Conservation (phyloP, 2,888 invertebrate genomes). For the Seira sanloemensis region DNA sequence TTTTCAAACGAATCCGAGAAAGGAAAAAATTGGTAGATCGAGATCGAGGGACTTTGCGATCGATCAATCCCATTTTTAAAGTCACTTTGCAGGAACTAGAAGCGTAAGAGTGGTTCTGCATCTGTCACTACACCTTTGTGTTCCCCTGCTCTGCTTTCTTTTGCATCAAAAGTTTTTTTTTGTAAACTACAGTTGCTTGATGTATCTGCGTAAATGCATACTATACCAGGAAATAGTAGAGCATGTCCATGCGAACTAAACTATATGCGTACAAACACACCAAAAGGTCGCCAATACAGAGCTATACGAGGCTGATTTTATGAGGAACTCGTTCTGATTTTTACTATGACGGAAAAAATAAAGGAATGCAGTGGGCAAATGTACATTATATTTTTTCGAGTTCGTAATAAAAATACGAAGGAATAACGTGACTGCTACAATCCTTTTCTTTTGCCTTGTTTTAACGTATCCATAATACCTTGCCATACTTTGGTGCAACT, state of each 20-base stretch:
- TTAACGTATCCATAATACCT: conserved; percentile 6
- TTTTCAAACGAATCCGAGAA: conserved; percentile 23
- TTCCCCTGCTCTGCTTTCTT: conserved; percentile 12
- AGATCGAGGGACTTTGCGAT: conserved; percentile 73
- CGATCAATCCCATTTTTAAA: conserved; percentile 70
- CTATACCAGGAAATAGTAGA: neutral
- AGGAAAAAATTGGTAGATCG: conserved; percentile 61
- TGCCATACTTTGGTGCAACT: neutral
- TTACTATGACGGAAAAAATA: conserved; percentile 1
- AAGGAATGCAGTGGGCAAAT: conserved; percentile 16
- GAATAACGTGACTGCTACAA: conserved; percentile 13
- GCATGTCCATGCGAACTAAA: conserved; percentile 3
- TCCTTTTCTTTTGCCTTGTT: too few species aligned
- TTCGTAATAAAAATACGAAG: conserved; percentile 5
- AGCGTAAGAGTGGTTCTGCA: conserved; percentile 17
- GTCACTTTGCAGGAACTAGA: conserved; percentile 6
- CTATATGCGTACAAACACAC: conserved; percentile 8
- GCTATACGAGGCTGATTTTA: conserved; percentile 8
- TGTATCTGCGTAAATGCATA: conserved; percentile 17
- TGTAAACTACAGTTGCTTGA: neutral
- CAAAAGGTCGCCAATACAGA: conserved; percentile 5
- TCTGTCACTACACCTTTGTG: conserved; percentile 20
- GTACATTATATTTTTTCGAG: conserved; percentile 5
- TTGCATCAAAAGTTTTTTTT: conserved; percentile 16
- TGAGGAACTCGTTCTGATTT: conserved; percentile 2